Percentiles rank a stretch among this genome's conserved stretches.
phyloP scores from a whole-genome alignment of 2,888 invertebrate species.

The Orchestes rusci region DNA sequence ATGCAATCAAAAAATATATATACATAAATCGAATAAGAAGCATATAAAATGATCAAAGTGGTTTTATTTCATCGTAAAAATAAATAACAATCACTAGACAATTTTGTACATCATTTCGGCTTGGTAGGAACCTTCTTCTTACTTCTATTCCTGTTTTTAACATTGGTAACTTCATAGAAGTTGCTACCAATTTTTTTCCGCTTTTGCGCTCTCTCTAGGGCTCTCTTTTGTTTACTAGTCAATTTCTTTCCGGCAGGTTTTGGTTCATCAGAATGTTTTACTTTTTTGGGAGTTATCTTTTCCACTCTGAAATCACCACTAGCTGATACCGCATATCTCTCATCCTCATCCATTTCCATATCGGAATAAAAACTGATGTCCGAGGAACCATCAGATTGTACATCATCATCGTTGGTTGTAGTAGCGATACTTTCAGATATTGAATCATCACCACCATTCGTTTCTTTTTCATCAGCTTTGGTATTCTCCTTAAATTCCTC shows the following conservation, averaged over 20 bases:
- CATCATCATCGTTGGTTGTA: constrained; percentile 28
- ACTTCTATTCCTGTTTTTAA: constrained; percentile 77
- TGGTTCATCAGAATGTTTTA: no score
- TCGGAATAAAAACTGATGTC: constrained; percentile 64
- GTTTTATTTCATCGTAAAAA: no score
- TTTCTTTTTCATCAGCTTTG: constrained; percentile 41
- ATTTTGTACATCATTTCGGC: neutral
- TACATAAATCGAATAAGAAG: no score
- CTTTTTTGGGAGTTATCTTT: constrained; percentile 33
- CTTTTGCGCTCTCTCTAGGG: constrained; percentile 64
- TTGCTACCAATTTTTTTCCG: constrained; percentile 80
- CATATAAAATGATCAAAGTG: no score
- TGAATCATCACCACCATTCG: constrained; percentile 41
- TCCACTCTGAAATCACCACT: constrained; percentile 48
- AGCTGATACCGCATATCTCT: constrained; percentile 37
- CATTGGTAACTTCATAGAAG: constrained; percentile 83
- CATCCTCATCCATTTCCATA: constrained; percentile 53
- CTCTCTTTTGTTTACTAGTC: constrained; percentile 71
- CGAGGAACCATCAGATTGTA: constrained; percentile 45
- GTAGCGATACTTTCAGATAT: constrained; percentile 33
- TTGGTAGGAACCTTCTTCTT: constrained; percentile 47
- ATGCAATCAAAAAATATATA: no score
- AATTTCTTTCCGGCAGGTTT: constrained; percentile 38
- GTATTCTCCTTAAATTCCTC: constrained; percentile 26
- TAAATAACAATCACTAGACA: no score